Evolutionary conservation across 35 echinoderm and acorn worm genomes (phyloP), one percentile per base, ranked within the genome.

Genomic region (Amphiura filiformis): DNA sequence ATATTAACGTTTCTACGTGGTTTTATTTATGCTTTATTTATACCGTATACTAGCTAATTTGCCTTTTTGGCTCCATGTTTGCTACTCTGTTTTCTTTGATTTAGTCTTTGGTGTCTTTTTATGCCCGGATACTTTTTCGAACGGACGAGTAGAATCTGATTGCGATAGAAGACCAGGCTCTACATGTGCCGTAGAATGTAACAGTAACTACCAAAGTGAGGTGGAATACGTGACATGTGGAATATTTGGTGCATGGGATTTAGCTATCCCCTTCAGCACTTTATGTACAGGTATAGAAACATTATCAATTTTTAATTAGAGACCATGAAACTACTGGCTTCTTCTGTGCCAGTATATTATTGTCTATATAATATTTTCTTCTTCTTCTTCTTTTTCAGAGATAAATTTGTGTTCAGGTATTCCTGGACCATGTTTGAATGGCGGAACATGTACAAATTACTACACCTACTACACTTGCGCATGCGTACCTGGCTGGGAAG

Each of bases 161-260:
- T 83, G 81, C 39, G 39, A 83, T 31, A n/a, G 47, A 13, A 30
- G 34, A 26, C 81, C 81, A 12, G 81, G 81, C 2, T 83, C 81
- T 31, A 83, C 44, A 1, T 83, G 81, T n/a, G 52, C 20, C 32
- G 81, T 83, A 56, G 39, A 83, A 83, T 83, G 81, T 34, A 17
- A 42, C 7, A 83, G 38, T 20, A 41, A 41, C 13, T 83, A 83
- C 42, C 39, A 57, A 41, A 52, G 20, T 11, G 20, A 7, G 7
- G 20, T 20, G 7, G 44, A 52, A 11, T 11, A 20, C 7, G 44
- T 52, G 44, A 52, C 44, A 52, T 52, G 44, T 52, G 20, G 7
- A 11, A 20, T 11, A 11, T 20, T 52, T 52, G 7, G 7, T 52
- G 44, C 20, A 20, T 52, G 44, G 44, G 44, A 52, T 52, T 20